phyloP scores from a whole-genome alignment of 2,113 vertebrate genomes.

The Semicossyphus pulcher region DNA sequence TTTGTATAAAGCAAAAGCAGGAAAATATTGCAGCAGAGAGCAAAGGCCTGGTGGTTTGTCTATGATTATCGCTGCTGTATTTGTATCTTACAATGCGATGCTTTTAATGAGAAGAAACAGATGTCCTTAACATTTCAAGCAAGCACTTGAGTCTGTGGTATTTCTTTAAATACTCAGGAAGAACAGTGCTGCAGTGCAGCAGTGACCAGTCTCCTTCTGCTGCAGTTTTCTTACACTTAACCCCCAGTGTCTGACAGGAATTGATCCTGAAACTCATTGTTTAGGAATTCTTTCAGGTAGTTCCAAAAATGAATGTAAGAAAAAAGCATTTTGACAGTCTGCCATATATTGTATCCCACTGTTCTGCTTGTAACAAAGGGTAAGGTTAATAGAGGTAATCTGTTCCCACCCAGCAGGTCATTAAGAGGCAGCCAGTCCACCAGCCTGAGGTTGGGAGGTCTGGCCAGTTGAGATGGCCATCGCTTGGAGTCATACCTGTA shows the following conservation, averaged over 20 bases:
- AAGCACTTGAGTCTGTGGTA: background rate
- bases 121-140: background rate
- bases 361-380: background rate
- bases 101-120: background rate
- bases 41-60: background rate
- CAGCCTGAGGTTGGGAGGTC: constrained; percentile 60
- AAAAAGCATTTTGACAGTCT: background rate
- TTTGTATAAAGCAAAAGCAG: background rate
- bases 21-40: background rate
- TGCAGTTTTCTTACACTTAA: background rate
- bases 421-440: constrained; percentile 69
- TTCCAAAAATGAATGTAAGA: background rate
- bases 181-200: background rate
- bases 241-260: background rate
- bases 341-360: background rate
- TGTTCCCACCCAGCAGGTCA: constrained; percentile 63
- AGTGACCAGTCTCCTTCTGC: background rate
- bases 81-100: background rate
- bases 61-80: background rate
- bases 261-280: background rate
- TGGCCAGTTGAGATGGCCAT: constrained; percentile 64
- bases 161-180: background rate
- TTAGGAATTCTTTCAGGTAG: background rate
- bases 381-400: background rate
- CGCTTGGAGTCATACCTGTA: constrained; percentile 54